Evolutionary conservation across 1,140 invertebrate species (phyloP).

Genomic region (Euwallacea similis): DNA sequence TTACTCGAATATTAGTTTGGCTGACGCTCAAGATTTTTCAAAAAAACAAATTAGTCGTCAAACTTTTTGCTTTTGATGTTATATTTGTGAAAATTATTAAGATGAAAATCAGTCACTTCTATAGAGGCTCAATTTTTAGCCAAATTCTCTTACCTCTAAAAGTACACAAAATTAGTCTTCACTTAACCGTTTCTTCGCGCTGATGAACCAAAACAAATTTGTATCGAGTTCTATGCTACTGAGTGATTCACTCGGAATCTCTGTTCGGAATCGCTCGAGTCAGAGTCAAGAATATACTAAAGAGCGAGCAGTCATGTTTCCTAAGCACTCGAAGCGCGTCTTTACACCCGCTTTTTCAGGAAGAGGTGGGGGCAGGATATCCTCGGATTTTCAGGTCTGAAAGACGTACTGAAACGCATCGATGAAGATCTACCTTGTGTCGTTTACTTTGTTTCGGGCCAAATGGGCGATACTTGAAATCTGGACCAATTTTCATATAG

Average conservation of each 20-base stretch:
- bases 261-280: background rate
- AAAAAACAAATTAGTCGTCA: background rate
- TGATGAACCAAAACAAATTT: background rate
- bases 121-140: too few relatives aligned
- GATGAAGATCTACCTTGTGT: background rate
- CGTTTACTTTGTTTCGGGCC: background rate
- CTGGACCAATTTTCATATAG: background rate
- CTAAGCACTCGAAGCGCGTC: background rate
- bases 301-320: background rate
- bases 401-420: conserved; percentile 10
- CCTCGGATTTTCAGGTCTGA: conserved; percentile 11
- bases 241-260: background rate
- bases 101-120: background rate
- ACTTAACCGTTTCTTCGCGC: background rate
- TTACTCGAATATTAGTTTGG: background rate
- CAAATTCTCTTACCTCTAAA: background rate
- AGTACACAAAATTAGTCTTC: background rate
- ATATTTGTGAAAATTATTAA: background rate
- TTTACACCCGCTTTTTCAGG: conserved; percentile 4
- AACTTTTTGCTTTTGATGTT: background rate
- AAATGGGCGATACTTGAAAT: background rate
- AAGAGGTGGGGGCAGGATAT: conserved; percentile 19
- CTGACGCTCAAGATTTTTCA: background rate
- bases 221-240: background rate
- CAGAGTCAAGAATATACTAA: conserved; percentile 4